phyloP scores from a whole-genome alignment of 2,888 invertebrate species.

The Selenia dentaria region DNA sequence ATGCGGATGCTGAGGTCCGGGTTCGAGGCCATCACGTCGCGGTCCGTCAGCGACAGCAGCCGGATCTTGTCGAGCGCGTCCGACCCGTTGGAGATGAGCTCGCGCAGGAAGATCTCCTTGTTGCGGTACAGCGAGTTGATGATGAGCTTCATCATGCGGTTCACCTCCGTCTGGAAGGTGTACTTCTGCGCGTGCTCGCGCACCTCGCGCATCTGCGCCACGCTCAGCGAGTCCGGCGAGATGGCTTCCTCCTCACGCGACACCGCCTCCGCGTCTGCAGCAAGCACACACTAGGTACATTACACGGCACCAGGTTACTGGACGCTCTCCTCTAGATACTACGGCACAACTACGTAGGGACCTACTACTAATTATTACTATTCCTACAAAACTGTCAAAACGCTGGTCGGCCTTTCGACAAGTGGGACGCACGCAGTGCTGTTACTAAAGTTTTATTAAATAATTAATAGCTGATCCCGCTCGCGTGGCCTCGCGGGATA shows the following conservation, averaged over 20 bases:
- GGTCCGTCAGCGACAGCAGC: constrained; percentile 95
- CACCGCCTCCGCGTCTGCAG: constrained; percentile 94
- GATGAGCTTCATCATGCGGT: constrained; percentile 99
- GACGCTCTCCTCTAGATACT: no score
- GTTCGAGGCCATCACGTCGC: constrained; percentile 89
- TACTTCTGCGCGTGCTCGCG: constrained; percentile 94
- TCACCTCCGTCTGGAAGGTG: constrained; percentile 98
- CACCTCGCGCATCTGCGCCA: constrained; percentile 96
- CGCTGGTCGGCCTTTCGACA: no score
- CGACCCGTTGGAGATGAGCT: constrained; percentile 99
- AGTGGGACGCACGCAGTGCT: no score
- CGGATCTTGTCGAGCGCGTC: constrained; percentile 99
- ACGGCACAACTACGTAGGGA: no score
- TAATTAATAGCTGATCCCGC: no score
- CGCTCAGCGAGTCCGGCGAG: constrained; percentile 96
- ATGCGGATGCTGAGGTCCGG: constrained; percentile 95
- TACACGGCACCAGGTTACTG: no score
- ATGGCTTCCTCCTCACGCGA: constrained; percentile 98
- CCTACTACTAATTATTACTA: no score
- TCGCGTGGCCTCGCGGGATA: no score
- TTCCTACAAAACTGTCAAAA: no score
- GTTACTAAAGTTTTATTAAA: no score
- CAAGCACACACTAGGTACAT: no score
- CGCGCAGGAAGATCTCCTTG: constrained; percentile 99
- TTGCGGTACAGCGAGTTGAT: constrained; percentile 99